Evolutionary conservation across 2,113 vertebrate species (phyloP).

Genomic region (Elachura formosa): DNA sequence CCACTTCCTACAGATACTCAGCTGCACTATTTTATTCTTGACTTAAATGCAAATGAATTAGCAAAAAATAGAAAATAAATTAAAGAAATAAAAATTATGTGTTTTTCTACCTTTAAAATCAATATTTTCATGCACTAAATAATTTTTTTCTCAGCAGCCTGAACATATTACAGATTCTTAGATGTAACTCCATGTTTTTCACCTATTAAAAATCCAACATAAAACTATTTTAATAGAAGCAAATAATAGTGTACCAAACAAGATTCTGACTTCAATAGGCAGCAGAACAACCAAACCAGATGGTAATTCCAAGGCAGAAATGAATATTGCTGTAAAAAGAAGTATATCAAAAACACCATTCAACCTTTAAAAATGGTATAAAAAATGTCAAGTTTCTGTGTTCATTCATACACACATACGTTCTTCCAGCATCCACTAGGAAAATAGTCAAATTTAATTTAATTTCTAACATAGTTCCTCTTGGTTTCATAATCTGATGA

Average conservation of each 20-base stretch:
- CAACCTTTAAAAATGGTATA: background rate
- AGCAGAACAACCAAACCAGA: background rate
- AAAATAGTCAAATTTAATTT: background rate
- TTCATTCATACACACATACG: background rate
- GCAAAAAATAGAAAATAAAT: accelerated
- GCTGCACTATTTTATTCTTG: background rate
- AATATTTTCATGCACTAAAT: background rate
- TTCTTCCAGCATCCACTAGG: background rate
- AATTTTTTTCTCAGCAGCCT: background rate
- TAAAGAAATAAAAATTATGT: too few relatives aligned
- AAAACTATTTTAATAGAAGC: background rate
- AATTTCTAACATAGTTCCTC: background rate
- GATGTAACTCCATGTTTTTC: background rate
- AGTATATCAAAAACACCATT: background rate
- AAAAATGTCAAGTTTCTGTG: background rate
- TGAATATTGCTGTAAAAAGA: background rate
- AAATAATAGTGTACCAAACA: background rate
- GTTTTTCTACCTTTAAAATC: background rate
- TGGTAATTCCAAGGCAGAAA: background rate
- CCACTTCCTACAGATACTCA: background rate
- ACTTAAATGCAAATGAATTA: background rate
- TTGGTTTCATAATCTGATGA: background rate
- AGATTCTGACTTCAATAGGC: background rate
- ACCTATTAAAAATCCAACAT: background rate
- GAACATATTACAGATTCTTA: background rate